Conservation (phyloP, 2,113 vertebrate genomes). For the Porphyrio hochstetteri region DNA sequence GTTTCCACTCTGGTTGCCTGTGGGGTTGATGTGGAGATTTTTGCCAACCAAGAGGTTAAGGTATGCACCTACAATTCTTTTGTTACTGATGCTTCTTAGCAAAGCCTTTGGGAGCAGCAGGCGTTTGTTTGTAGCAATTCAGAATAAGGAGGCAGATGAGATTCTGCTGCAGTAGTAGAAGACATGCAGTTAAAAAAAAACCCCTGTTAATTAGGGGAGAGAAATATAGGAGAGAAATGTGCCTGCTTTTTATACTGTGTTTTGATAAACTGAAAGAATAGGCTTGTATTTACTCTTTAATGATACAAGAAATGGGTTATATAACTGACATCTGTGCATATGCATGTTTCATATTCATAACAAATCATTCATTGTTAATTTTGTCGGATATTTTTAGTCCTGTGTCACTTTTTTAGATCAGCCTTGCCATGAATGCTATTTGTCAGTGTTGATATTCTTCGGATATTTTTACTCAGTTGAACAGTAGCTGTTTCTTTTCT, state of each 20-base stretch:
- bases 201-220: slow-evolving; percentile 18
- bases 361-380: slow-evolving; percentile 31
- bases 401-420: not conserved
- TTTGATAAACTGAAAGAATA: not conserved
- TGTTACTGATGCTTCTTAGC: slow-evolving; percentile 15
- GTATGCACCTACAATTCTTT: slow-evolving; percentile 71
- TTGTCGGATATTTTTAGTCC: not conserved
- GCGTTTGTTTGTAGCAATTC: slow-evolving; percentile 23
- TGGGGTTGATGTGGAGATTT: slow-evolving; percentile 84
- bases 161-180: slow-evolving; percentile 8
- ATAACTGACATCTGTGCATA: slow-evolving; percentile 40
- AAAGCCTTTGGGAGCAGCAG: slow-evolving; percentile 41
- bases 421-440: not conserved
- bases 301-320: not conserved
- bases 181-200: not conserved
- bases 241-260: not conserved
- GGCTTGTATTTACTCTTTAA: slow-evolving; percentile 28
- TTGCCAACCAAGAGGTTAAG: slow-evolving; percentile 84
- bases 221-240: not conserved
- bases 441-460: not conserved
- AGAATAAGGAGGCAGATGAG: not conserved
- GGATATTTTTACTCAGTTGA: not conserved
- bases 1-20: slow-evolving; percentile 85
- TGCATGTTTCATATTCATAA: not conserved
- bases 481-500: not conserved